Percentiles rank a stretch among this genome's conserved stretches.
Conservation (phyloP, 2,113 vertebrate species). For the Gobiocypris rarus region DNA sequence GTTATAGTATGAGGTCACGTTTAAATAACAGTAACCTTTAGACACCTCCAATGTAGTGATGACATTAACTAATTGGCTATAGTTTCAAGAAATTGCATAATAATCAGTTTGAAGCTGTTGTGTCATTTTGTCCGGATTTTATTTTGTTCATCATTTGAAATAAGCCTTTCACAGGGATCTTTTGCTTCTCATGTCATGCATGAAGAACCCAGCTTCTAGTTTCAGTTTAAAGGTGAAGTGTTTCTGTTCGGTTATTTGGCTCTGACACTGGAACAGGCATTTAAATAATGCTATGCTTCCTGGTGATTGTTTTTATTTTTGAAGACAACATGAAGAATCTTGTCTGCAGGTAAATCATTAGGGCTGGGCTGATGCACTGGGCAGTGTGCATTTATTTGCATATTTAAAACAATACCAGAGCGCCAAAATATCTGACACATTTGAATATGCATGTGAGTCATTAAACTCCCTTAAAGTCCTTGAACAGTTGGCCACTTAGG, state of each 20-base stretch:
- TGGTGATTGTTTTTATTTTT: not conserved
- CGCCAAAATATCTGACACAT: not conserved
- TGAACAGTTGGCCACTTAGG: not conserved
- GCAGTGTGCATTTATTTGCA: not conserved
- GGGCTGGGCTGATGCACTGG: not conserved
- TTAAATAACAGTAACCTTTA: not conserved
- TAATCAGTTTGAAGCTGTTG: not conserved
- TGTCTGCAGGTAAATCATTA: conserved; percentile 31
- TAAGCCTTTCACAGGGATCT: not conserved
- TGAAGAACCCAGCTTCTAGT: conserved; percentile 30
- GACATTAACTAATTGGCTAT: not conserved
- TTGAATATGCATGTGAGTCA: not conserved
- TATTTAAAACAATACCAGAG: not conserved
- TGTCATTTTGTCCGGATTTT: not conserved
- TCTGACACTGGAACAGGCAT: conserved; percentile 18
- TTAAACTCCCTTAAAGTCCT: not conserved
- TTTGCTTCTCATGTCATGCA: not conserved
- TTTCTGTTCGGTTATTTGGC: conserved; percentile 33
- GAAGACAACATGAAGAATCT: conserved; percentile 21
- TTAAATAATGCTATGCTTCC: conserved; percentile 26
- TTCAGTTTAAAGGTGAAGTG: conserved; percentile 53
- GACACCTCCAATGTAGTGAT: not conserved
- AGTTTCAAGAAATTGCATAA: not conserved
- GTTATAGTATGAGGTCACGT: not conserved
- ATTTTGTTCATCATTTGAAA: not conserved